These are phyloP conservation scores for Brachyrhaphis roseni DNA, from an alignment of 2,797 vertebrate species.

Conservation along the genomic window DNA sequence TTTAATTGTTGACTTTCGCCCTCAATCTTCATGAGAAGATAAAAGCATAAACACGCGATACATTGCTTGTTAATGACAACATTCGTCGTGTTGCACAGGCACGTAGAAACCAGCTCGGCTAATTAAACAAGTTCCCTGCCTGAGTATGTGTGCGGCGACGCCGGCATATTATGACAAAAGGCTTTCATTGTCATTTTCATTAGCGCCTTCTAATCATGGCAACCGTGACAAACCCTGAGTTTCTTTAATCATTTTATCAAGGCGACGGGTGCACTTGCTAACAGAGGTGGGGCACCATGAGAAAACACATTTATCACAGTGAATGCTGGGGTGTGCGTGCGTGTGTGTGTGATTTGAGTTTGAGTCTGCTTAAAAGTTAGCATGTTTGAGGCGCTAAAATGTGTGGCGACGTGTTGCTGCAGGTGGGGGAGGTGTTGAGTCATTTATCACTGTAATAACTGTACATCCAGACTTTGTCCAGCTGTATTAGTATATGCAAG, in stretches of 20 bases:
- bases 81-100: constrained; percentile 49
- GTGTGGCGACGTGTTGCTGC: constrained; percentile 54
- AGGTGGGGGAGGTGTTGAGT: constrained; percentile 53
- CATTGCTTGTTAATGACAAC: constrained; percentile 56
- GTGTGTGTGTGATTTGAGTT: constrained; percentile 26
- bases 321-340: constrained; percentile 47
- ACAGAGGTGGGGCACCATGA: constrained; percentile 78
- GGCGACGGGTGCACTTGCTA: constrained; percentile 68
- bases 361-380: constrained; percentile 37
- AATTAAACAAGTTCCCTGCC: constrained; percentile 66
- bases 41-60: constrained; percentile 58
- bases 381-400: constrained; percentile 56
- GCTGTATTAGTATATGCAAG: constrained; percentile 77
- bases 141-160: constrained; percentile 25
- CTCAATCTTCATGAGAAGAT: constrained; percentile 35
- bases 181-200: constrained; percentile 76
- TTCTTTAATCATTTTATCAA: constrained; percentile 84
- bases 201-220: constrained; percentile 78
- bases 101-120: constrained; percentile 45
- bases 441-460: constrained; percentile 78
- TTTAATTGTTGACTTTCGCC: constrained; percentile 16
- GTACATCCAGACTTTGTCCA: constrained; percentile 74
- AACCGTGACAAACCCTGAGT: constrained; percentile 79
- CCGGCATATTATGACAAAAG: constrained; percentile 49
- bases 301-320: constrained; percentile 79